Evolutionary conservation across 92 coral and sea anemone genomes (phyloP).

Genomic region (Phymanthus crucifer): DNA sequence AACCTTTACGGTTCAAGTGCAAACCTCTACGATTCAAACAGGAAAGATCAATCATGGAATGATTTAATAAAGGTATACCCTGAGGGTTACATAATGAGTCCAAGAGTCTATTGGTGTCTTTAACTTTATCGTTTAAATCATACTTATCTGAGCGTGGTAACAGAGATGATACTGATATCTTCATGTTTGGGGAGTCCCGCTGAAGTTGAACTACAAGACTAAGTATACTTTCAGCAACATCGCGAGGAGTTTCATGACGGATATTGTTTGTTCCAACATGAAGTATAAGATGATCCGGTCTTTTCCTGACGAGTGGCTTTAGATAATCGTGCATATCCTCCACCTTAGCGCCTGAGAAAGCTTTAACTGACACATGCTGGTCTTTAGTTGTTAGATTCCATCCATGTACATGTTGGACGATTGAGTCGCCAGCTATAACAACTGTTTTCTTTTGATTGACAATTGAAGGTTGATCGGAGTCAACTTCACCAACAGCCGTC

Average conservation of each 20-base stretch:
- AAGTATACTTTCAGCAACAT: not conserved
- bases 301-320: too few relatives aligned
- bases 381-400: too few relatives aligned
- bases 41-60: not conserved
- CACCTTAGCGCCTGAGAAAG: too few relatives aligned
- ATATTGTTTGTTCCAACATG: constrained; percentile 6
- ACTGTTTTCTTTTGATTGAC: too few relatives aligned
- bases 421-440: too few relatives aligned
- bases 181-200: not conserved
- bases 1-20: not conserved
- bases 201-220: not conserved
- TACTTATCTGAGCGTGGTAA: not conserved
- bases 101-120: not conserved
- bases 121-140: not conserved
- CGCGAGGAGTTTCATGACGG: not conserved
- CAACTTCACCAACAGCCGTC: too few relatives aligned
- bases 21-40: constrained; percentile 1
- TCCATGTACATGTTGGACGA: too few relatives aligned
- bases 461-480: too few relatives aligned
- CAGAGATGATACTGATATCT: not conserved
- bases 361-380: too few relatives aligned
- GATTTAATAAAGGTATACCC: constrained; percentile 3
- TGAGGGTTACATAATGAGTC: not conserved
- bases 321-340: too few relatives aligned
- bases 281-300: not conserved